These are phyloP conservation scores for Eptesicus fuscus DNA, from an alignment of 2,113 vertebrate genomes.

Conservation along the genomic window DNA sequence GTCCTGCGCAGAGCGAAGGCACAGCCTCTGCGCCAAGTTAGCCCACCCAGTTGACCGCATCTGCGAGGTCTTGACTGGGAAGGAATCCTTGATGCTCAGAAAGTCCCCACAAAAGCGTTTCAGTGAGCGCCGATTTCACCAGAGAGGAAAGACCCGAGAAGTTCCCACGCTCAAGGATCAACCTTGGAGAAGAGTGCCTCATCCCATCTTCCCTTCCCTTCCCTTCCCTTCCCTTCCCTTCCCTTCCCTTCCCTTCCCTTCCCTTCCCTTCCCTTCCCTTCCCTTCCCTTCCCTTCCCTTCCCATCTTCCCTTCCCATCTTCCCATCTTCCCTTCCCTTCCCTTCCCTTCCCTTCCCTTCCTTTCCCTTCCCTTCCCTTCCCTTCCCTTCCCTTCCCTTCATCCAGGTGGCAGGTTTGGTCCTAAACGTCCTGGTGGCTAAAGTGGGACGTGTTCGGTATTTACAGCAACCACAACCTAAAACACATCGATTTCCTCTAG, in stretches of 20 bases:
- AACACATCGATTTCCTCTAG: background rate
- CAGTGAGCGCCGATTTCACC: background rate
- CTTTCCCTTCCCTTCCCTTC: too few species aligned
- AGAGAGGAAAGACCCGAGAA: background rate
- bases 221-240: too few species aligned
- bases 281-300: too few species aligned
- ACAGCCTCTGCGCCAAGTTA: accelerated
- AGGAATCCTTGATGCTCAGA: background rate
- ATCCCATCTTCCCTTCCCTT: too few species aligned
- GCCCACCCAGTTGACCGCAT: accelerated
- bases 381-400: too few species aligned
- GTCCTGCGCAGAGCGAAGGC: background rate
- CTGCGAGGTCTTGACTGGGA: background rate
- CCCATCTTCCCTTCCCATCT: too few species aligned
- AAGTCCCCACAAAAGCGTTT: background rate
- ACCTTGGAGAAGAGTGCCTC: accelerated
- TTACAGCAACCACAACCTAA: background rate
- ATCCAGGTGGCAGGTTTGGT: background rate
- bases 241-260: too few species aligned
- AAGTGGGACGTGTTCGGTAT: background rate
- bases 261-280: too few species aligned
- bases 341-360: too few species aligned
- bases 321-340: background rate
- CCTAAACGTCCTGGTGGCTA: accelerated
- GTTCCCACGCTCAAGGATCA: background rate